Evolutionary conservation across 2,888 invertebrate genomes (phyloP).

Genomic region (Pyrgus malvae): DNA sequence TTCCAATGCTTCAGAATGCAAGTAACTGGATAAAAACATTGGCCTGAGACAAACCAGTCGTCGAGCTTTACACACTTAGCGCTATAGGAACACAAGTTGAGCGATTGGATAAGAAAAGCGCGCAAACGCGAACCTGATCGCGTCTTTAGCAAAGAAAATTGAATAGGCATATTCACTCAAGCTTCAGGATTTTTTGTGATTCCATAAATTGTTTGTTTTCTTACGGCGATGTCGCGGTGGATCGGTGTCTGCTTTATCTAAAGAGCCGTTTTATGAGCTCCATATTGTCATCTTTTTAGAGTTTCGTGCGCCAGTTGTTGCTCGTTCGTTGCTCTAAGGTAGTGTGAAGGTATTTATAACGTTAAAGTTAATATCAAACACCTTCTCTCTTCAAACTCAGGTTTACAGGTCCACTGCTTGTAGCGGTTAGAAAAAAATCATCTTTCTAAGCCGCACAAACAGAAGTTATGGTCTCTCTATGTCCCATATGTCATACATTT

Average conservation of each 20-base stretch:
- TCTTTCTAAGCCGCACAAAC: too few relatives aligned
- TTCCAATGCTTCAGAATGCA: conserved; percentile 77
- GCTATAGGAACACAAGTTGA: conserved; percentile 43
- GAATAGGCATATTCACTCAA: conserved; percentile 17
- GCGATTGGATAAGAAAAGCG: conserved; percentile 45
- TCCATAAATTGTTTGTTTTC: conserved; percentile 2
- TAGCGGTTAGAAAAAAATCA: too few relatives aligned
- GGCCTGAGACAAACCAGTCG: conserved; percentile 74
- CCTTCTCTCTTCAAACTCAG: too few relatives aligned
- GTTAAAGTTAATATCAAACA: too few relatives aligned
- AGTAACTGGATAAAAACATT: conserved; percentile 79
- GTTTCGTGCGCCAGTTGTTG: too few relatives aligned
- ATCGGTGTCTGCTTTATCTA: neutral
- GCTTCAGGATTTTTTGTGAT: conserved; percentile 5
- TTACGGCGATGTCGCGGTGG: neutral
- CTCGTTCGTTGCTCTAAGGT: too few relatives aligned
- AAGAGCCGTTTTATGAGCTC: too few relatives aligned
- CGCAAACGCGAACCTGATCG: conserved; percentile 35
- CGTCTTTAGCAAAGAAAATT: conserved; percentile 23
- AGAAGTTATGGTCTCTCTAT: too few relatives aligned
- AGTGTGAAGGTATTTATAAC: too few relatives aligned
- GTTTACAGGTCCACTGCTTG: too few relatives aligned
- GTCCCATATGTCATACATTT: too few relatives aligned
- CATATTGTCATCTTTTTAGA: too few relatives aligned
- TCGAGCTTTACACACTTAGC: conserved; percentile 40